Evolutionary conservation across 2,113 vertebrate species (phyloP).

Genomic region (Tylochromis polylepis): DNA sequence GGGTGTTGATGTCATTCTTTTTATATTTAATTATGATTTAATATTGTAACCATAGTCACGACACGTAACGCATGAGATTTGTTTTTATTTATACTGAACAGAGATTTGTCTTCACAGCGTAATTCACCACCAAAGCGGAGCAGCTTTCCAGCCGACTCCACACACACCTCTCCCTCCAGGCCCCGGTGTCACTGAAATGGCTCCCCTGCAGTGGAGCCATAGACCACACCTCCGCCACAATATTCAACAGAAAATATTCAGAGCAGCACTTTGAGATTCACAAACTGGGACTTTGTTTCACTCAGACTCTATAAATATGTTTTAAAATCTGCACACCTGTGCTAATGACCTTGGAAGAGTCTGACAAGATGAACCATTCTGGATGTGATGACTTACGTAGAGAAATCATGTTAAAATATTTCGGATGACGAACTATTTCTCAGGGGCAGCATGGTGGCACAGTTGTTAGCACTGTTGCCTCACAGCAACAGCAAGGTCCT

Average conservation of each 20-base stretch:
- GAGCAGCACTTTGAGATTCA: not conserved
- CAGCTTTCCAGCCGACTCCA: not conserved
- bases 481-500: too few relatives aligned
- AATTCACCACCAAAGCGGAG: not conserved
- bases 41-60: not conserved
- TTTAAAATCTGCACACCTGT: fast-evolving
- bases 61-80: not conserved
- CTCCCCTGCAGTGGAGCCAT: fast-evolving
- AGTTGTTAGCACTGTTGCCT: too few relatives aligned
- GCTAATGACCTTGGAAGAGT: fast-evolving
- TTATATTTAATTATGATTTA: not conserved
- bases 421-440: too few relatives aligned
- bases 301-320: not conserved
- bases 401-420: too few relatives aligned
- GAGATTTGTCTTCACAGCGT: fast-evolving
- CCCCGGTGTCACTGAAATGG: not conserved
- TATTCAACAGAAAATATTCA: not conserved
- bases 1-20: fast-evolving
- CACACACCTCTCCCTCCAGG: not conserved
- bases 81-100: too few relatives aligned
- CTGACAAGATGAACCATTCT: fast-evolving
- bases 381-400: too few relatives aligned
- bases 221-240: fast-evolving
- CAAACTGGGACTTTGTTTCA: not conserved
- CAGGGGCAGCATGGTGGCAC: too few relatives aligned